Percentiles rank a stretch among this genome's conserved stretches.
phyloP scores from a whole-genome alignment of 2,113 vertebrate species.

The Ammospiza caudacuta region DNA sequence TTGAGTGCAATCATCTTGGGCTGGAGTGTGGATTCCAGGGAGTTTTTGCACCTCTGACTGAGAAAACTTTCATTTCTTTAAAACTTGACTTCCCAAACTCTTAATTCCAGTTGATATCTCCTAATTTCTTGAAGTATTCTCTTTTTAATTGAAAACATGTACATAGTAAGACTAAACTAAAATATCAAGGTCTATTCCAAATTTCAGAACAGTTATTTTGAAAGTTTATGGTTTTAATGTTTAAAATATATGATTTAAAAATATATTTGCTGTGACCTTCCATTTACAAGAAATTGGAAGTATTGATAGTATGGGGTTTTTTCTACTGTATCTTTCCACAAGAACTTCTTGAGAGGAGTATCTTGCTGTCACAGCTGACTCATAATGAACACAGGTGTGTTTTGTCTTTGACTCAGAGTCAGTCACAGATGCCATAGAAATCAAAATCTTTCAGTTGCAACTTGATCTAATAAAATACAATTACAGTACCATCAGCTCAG shows the following conservation, averaged over 20 bases:
- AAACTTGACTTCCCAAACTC: neutral
- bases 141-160: neutral
- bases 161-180: neutral
- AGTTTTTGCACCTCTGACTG: neutral
- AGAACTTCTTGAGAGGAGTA: neutral
- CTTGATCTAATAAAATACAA: conserved; percentile 47
- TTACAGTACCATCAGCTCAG: conserved; percentile 10
- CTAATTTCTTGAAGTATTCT: neutral
- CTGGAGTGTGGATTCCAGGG: neutral
- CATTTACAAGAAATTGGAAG: neutral
- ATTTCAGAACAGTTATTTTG: neutral
- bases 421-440: neutral
- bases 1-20: rapidly evolving
- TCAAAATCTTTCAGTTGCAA: conserved; percentile 29
- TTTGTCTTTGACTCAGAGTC: neutral
- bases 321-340: neutral
- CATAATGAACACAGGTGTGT: neutral
- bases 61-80: neutral
- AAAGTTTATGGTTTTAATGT: neutral
- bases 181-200: neutral
- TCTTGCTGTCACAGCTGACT: neutral
- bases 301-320: neutral
- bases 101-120: neutral
- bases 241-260: neutral
- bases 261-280: neutral